phyloP scores from a whole-genome alignment of 2,797 vertebrate species.

The Morelia viridis region DNA sequence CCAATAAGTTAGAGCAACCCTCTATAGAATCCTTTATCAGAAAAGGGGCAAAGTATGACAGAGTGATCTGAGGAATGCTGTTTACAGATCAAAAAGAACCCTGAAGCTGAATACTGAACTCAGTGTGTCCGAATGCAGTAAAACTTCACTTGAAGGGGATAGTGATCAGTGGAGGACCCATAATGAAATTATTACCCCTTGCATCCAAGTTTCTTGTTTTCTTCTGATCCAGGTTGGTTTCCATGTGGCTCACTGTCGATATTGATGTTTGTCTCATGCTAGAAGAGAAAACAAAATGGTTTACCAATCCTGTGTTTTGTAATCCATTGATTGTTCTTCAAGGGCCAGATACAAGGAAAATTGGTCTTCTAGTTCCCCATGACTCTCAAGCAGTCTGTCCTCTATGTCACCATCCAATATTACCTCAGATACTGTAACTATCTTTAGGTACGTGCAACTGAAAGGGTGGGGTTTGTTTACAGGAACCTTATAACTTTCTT shows the following conservation, averaged over 20 bases:
- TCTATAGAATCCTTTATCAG: neutral
- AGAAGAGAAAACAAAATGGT: slow-evolving; percentile 35
- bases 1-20: neutral
- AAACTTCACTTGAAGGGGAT: slow-evolving; percentile 1
- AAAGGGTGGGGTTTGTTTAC: neutral
- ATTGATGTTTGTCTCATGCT: slow-evolving; percentile 64
- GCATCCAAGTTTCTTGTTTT: slow-evolving; percentile 31
- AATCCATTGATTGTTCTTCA: neutral
- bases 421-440: accelerated
- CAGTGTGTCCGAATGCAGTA: neutral
- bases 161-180: neutral
- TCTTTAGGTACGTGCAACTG: neutral
- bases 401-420: neutral
- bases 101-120: neutral
- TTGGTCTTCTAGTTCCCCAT: neutral
- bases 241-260: slow-evolving; percentile 53
- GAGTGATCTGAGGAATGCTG: neutral
- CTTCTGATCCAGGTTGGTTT: slow-evolving; percentile 39
- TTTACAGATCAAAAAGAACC: neutral
- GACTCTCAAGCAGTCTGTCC: neutral
- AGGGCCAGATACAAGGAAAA: neutral
- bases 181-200: slow-evolving; percentile 71
- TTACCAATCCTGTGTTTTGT: slow-evolving; percentile 8
- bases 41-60: neutral
- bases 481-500: neutral